These are phyloP conservation scores for Drosophila mercatorum DNA, from an alignment of 2,888 invertebrate genomes.

Conservation along the genomic window DNA sequence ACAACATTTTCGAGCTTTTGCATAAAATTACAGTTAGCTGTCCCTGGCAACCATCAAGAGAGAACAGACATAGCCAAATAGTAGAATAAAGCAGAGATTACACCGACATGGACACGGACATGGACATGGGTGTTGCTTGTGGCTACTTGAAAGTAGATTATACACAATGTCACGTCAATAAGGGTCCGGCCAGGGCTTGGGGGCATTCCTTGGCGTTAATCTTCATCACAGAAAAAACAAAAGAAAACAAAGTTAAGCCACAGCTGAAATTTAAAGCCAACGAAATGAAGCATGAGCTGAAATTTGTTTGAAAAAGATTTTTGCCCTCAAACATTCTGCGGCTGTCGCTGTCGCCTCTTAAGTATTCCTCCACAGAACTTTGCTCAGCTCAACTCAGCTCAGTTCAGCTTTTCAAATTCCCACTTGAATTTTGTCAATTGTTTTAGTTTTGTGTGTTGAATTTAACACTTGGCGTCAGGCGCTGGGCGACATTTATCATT, in stretches of 20 bases:
- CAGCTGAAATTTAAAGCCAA: constrained; percentile 65
- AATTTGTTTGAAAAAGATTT: constrained; percentile 74
- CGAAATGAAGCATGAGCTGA: constrained; percentile 58
- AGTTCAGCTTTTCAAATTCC: constrained; percentile 37
- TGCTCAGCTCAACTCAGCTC: neutral
- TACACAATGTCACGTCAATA: constrained; percentile 54
- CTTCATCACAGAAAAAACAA: constrained; percentile 58
- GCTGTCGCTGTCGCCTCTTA: constrained; percentile 13
- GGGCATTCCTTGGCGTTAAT: constrained; percentile 51
- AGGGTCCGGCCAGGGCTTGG: constrained; percentile 39
- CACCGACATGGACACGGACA: constrained; percentile 49
- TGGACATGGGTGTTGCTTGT: constrained; percentile 73
- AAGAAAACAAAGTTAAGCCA: constrained; percentile 63
- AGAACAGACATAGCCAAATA: constrained; percentile 33
- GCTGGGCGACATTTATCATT: constrained; percentile 15
- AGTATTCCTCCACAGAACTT: constrained; percentile 19
- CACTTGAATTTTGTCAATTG: constrained; percentile 57
- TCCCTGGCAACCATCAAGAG: constrained; percentile 39
- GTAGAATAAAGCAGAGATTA: constrained; percentile 45
- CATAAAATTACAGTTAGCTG: constrained; percentile 73
- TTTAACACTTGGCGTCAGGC: constrained; percentile 43
- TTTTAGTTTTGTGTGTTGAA: constrained; percentile 62
- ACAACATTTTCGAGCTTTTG: constrained; percentile 69
- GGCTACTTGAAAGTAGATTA: constrained; percentile 76
- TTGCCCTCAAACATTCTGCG: constrained; percentile 45